Evolutionary conservation across 2,113 vertebrate genomes (phyloP), one percentile per base, ranked within the genome.

Genomic region (Vulpes ferrilata): DNA sequence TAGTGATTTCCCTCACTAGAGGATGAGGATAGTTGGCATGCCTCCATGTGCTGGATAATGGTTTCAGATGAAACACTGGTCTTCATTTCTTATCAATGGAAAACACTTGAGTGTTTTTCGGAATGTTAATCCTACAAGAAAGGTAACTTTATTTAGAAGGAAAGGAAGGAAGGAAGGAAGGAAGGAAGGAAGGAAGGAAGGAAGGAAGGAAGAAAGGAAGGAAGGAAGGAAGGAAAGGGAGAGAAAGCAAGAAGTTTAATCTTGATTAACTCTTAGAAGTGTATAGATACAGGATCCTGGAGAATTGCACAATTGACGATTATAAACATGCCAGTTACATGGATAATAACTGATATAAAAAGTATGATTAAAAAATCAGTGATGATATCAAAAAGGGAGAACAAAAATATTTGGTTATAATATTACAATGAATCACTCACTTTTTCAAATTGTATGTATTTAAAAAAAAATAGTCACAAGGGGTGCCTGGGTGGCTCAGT

Each of bases 151-250:
- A 93, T 53, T 76, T 32, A 15, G 15, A 35, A n/a, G 4, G 3
- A 7, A 7, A 16, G 43, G 13, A 0, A 7, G 23, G 71, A 13
- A 35, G n/a, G n/a, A 19, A 8, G 5, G 10, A 0, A 19, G 19
- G 2, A 8, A 32, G 4, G 3, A 7, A 9, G 73, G 73, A 7
- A 16, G 43, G 13, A 0, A 7, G 23, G 71, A 13, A 35, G n/a
- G n/a, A 19, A 8, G 5, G 10, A 0, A 19, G 19, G 2, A 8
- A 32, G 27, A 7, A 17, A 13, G 30, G 19, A 11, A 60, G 4
- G 2, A 3, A 32, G 23, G 8, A 51, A 71, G 13, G 4, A 2
- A n/a, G n/a, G 23, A 4, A 53, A 53, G 20, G 9, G 25, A 43
- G 32, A 8, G 57, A 55, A 19, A 62, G 60, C 53, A 22, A 65